Conservation (phyloP, 2,888 invertebrate genomes). For the Thera obeliscata region DNA sequence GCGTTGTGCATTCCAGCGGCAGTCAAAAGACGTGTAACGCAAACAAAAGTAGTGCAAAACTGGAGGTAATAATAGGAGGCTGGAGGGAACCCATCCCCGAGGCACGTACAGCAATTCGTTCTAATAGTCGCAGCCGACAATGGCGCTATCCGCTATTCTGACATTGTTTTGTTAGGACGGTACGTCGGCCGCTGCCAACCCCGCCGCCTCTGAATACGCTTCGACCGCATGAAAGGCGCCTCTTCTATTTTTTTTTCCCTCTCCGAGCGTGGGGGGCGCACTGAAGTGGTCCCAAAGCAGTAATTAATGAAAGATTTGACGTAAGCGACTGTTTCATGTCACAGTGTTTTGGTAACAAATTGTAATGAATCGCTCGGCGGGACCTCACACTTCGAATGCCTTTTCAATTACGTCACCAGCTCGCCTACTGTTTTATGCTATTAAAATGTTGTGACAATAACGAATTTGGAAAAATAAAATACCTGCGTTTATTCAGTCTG, state of each 20-base stretch:
- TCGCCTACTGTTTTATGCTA: slow-evolving; percentile 27
- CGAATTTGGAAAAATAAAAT: slow-evolving; percentile 23
- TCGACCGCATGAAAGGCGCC: slow-evolving; percentile 55
- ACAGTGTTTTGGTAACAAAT: slow-evolving; percentile 80
- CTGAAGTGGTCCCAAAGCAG: slow-evolving; percentile 70
- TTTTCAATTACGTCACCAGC: slow-evolving; percentile 67
- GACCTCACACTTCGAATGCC: slow-evolving; percentile 77
- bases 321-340: slow-evolving; percentile 72
- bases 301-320: slow-evolving; percentile 77
- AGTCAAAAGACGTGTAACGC: slow-evolving; percentile 63
- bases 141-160: slow-evolving; percentile 61
- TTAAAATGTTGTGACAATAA: slow-evolving; percentile 26
- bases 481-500: slow-evolving; percentile 18
- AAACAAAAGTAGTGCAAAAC: slow-evolving; percentile 73
- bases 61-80: slow-evolving; percentile 70
- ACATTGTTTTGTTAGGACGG: slow-evolving; percentile 77
- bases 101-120: slow-evolving; percentile 78
- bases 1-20: slow-evolving; percentile 57
- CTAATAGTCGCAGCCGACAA: slow-evolving; percentile 76
- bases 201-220: slow-evolving; percentile 51
- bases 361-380: slow-evolving; percentile 71
- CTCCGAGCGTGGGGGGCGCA: slow-evolving; percentile 70
- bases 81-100: slow-evolving; percentile 58
- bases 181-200: slow-evolving; percentile 71
- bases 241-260: slow-evolving; percentile 59